Conservation (phyloP, 2,113 vertebrate genomes). For the Taxidea taxus region DNA sequence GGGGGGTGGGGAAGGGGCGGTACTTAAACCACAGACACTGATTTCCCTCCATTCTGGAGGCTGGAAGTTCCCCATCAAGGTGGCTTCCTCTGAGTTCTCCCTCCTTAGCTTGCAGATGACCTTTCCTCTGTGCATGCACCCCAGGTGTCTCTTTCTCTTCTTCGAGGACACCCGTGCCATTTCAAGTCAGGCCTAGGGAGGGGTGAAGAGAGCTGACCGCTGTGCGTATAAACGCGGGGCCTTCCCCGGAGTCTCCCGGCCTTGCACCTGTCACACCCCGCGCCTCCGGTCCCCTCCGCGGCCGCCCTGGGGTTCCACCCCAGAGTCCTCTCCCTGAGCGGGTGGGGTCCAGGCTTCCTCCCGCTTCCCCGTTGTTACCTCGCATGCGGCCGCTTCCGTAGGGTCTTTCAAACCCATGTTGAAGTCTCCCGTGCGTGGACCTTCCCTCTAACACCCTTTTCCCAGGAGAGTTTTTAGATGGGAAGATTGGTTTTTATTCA, state of each 20-base stretch:
- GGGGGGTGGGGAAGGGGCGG: neutral
- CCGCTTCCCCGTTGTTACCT: neutral
- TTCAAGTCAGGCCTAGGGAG: neutral
- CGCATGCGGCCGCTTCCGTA: accelerated
- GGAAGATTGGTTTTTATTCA: neutral
- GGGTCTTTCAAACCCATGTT: neutral
- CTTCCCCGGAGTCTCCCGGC: neutral
- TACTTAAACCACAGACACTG: neutral
- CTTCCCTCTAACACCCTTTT: no score
- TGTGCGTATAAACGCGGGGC: accelerated
- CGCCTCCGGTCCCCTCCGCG: neutral
- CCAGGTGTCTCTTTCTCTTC: neutral
- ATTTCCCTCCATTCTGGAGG: neutral
- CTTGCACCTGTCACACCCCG: neutral
- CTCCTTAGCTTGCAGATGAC: neutral
- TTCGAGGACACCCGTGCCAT: neutral
- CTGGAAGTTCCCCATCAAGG: neutral
- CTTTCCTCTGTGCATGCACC: neutral
- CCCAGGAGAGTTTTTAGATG: neutral
- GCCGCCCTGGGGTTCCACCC: no score
- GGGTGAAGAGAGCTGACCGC: neutral
- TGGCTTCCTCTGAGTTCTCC: neutral
- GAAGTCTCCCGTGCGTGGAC: accelerated
- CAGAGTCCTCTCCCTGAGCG: neutral
- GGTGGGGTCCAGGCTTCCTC: neutral